Evolutionary conservation across 1,140 invertebrate species (phyloP).

Genomic region (Panagrolaimus sp.): DNA sequence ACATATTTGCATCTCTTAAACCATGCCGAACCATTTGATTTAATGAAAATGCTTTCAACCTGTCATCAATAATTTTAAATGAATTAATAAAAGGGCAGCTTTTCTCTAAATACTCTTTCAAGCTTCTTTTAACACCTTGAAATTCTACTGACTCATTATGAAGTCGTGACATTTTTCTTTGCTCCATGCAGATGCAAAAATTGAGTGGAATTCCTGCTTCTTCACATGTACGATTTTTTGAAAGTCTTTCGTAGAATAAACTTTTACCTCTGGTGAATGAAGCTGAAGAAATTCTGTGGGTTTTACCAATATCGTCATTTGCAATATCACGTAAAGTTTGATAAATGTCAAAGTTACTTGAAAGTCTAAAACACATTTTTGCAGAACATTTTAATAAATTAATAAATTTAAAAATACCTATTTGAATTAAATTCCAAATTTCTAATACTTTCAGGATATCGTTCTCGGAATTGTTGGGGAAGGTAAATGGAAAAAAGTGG

Average conservation of each 20-base stretch:
- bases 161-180: slow-evolving; percentile 4
- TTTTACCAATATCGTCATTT: not conserved
- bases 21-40: slow-evolving; percentile 34
- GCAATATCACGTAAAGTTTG: slow-evolving; percentile 44
- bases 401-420: slow-evolving; percentile 18
- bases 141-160: not conserved
- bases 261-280: slow-evolving; percentile 30
- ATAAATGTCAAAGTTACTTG: slow-evolving; percentile 52
- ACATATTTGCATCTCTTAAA: slow-evolving; percentile 18
- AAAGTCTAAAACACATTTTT: slow-evolving; percentile 26
- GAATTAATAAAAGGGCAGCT: not conserved
- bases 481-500: slow-evolving; percentile 52
- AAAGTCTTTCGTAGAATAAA: slow-evolving; percentile 31
- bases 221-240: slow-evolving; percentile 33
- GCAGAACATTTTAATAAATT: not conserved
- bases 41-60: slow-evolving; percentile 21
- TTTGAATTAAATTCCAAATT: slow-evolving; percentile 38
- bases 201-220: slow-evolving; percentile 45
- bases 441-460: slow-evolving; percentile 31
- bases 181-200: slow-evolving; percentile 44
- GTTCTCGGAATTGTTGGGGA: slow-evolving; percentile 30
- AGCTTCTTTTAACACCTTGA: not conserved
- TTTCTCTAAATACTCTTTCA: not conserved
- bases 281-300: not conserved
- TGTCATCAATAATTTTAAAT: slow-evolving; percentile 23